phyloP scores from a whole-genome alignment of 2,113 vertebrate genomes.

The Xerus inauris region DNA sequence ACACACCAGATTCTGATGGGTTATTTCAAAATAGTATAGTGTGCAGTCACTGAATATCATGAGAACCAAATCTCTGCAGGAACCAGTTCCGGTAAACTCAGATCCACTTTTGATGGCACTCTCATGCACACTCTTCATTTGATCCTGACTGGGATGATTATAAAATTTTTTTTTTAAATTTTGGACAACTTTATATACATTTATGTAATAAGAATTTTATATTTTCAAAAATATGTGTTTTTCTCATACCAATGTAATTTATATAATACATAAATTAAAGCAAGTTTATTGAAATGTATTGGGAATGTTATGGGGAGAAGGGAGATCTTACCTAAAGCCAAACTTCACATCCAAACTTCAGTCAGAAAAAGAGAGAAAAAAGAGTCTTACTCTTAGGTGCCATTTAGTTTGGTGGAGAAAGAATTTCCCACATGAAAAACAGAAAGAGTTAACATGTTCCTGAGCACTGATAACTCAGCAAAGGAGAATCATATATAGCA shows the following conservation, averaged over 20 bases:
- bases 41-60: conserved; percentile 60
- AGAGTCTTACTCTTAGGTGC: not conserved
- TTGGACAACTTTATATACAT: not conserved
- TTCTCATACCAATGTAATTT: not conserved
- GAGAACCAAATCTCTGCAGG: conserved; percentile 59
- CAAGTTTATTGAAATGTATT: not conserved
- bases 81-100: conserved; percentile 66
- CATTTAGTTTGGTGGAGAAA: conserved; percentile 28
- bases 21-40: conserved; percentile 69
- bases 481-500: not conserved
- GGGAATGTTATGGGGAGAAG: not conserved
- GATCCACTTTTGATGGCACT: not conserved
- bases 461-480: not conserved
- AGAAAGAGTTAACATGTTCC: not conserved
- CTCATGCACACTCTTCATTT: conserved; percentile 48
- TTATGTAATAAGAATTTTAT: not conserved
- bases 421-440: not conserved
- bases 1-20: conserved; percentile 44
- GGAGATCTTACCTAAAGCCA: not conserved
- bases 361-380: not conserved
- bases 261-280: not conserved
- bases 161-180: not conserved
- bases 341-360: no score
- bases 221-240: not conserved
- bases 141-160: conserved; percentile 21